Conservation (phyloP, 2,113 vertebrate genomes). For the Recurvirostra avosetta region DNA sequence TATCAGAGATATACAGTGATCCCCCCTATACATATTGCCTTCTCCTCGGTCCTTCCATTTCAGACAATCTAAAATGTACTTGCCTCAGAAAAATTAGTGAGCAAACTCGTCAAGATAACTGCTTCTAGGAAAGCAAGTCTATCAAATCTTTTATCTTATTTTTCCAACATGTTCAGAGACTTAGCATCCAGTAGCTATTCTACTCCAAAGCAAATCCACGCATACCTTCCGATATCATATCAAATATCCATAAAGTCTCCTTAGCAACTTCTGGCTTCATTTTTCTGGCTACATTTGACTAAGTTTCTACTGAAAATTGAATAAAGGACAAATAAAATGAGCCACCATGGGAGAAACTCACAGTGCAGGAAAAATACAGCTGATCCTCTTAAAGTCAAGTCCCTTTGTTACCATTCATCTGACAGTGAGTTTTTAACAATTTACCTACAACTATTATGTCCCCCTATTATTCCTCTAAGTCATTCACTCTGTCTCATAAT, state of each 20-base stretch:
- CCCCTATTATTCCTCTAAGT: not conserved
- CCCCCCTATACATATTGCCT: not conserved
- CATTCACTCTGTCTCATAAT: not conserved
- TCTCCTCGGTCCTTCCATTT: constrained; percentile 20
- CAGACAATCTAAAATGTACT: constrained; percentile 10
- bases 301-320: not conserved
- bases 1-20: not conserved
- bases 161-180: not conserved
- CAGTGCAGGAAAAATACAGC: not conserved
- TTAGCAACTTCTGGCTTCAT: not conserved
- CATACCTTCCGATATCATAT: not conserved
- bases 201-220: not conserved
- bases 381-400: not conserved
- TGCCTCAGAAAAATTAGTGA: not conserved
- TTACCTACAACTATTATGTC: not conserved
- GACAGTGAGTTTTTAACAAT: not conserved
- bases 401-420: not conserved
- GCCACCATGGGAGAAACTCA: not conserved
- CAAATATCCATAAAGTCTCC: not conserved
- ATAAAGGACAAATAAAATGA: constrained; percentile 24
- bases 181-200: not conserved
- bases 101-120: not conserved
- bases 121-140: not conserved
- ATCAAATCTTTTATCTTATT: not conserved
- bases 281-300: not conserved